These are phyloP conservation scores for Coregonus sp. DNA, from an alignment of 2,797 vertebrate genomes.

Conservation along the genomic window DNA sequence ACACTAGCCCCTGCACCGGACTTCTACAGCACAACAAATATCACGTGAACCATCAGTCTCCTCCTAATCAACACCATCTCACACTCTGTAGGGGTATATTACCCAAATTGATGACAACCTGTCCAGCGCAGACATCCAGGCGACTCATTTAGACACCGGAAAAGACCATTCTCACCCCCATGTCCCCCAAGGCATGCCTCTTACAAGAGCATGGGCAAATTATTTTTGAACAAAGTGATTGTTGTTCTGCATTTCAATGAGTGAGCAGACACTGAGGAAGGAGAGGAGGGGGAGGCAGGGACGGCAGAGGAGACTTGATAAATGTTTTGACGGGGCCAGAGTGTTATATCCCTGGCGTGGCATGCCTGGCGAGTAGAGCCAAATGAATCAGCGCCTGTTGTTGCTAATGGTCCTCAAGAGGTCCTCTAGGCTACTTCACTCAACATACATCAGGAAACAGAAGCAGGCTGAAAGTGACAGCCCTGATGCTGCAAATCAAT, in stretches of 20 bases:
- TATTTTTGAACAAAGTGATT: conserved; percentile 7
- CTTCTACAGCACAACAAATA: neutral
- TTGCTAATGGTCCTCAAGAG: conserved; percentile 26
- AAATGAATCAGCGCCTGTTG: conserved; percentile 39
- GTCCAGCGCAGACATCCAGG: neutral
- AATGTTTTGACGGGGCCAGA: conserved; percentile 24
- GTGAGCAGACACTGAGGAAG: conserved; percentile 12
- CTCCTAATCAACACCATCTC: neutral
- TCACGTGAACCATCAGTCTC: neutral
- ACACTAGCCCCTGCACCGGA: neutral
- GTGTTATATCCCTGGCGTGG: conserved; percentile 3
- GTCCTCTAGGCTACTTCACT: conserved; percentile 24
- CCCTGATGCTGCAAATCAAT: conserved; percentile 16
- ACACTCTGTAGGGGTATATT: neutral
- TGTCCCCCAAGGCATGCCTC: neutral
- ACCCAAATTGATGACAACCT: neutral
- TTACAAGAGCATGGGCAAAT: conserved; percentile 11
- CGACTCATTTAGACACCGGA: neutral
- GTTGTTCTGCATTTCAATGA: conserved; percentile 36
- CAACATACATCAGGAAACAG: conserved; percentile 21
- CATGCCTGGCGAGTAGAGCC: conserved; percentile 18
- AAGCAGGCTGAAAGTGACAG: conserved; percentile 11
- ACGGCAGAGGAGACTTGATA: conserved; percentile 30
- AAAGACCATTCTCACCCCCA: neutral
- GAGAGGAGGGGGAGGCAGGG: neutral